Evolutionary conservation across 2,797 vertebrate genomes (phyloP), one percentile per base, ranked within the genome.

Genomic region (Pangasius macronema): DNA sequence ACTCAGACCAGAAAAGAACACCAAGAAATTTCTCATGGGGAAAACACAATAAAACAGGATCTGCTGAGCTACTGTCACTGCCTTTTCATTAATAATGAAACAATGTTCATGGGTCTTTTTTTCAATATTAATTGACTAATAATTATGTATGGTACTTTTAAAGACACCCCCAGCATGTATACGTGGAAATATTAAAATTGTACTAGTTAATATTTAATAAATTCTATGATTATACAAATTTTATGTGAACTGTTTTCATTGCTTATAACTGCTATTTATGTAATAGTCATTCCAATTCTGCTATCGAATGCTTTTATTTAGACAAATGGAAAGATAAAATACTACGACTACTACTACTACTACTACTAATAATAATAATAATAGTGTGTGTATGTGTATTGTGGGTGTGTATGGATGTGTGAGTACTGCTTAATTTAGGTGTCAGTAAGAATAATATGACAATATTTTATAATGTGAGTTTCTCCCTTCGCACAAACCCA

Each of bases 1-100:
- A 49, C 75, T 93, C 22, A 91, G 84, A 65, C 92, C 91, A 46
- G 91, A 93, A 68, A 91, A 90, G 9, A 93, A 93, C 68, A 93
- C 79, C 33, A 92, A 90, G 88, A 92, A 91, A 86, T 91, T 94
- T 63, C n/a, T 95, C 7, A 95, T 95, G 94, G 92, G 91, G 27
- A 91, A 89, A 91, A 49, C 39, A 61, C 80, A 70, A 80, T 39
- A 80, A 20, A 55, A 55, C 16, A 53, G 49, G 14, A 77, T 30
- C 14, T 77, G 2, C 22, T 24, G 42, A 49, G 9, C 7, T 51
- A 16, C 30, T 20, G 49, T 53, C 42, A 49, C 22, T 49, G 9
- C 24, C 5, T 14, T 73, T 5, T 5, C 10, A 27, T 27, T 49
- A 7, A 73, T 73, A 46, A 49, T 49, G 9, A 73, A 73, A 46